Evolutionary conservation across 1,140 invertebrate species (phyloP).

Genomic region (Tetragnatha versicolor): DNA sequence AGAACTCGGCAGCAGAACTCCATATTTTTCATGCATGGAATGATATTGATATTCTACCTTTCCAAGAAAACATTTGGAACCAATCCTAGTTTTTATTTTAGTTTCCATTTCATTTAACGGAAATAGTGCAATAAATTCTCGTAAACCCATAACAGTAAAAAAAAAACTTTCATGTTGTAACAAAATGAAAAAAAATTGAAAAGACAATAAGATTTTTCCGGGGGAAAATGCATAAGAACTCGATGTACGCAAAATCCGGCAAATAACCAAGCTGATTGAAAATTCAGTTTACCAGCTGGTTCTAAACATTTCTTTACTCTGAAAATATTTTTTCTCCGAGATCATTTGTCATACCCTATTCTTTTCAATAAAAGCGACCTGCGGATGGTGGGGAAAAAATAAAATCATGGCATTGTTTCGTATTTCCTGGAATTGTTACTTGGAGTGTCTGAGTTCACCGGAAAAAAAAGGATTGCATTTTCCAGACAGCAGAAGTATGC

Average conservation of each 20-base stretch:
- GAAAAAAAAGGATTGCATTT: too few species aligned
- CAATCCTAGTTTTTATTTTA: constrained; percentile 20
- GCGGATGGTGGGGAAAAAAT: neutral
- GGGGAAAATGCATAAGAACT: constrained; percentile 36
- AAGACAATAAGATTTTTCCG: constrained; percentile 35
- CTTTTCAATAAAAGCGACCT: constrained; percentile 21
- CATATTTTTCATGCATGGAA: neutral
- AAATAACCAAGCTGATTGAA: constrained; percentile 51
- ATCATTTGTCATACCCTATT: constrained; percentile 50
- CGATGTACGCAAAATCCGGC: constrained; percentile 21
- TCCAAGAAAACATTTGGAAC: neutral
- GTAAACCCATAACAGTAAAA: neutral
- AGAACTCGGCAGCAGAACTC: too few species aligned
- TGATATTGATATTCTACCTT: neutral
- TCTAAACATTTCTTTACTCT: neutral
- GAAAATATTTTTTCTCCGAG: constrained; percentile 26
- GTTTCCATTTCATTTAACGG: constrained; percentile 20
- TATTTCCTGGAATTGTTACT: too few species aligned
- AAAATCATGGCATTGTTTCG: too few species aligned
- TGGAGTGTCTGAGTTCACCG: too few species aligned
- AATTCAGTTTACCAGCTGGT: constrained; percentile 42
- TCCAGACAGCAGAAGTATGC: too few species aligned
- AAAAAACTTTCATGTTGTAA: neutral
- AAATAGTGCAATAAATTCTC: constrained; percentile 28
- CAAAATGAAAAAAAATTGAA: constrained; percentile 36